Evolutionary conservation across 2,113 vertebrate genomes (phyloP).

Genomic region (western clawed frog (Xenopus tropicalis)): UCB_Xtro_10.0 CM004452.2:45346001-45346500

Average conservation of each 20-base stretch:
- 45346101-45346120: no score
- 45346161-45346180: neutral
- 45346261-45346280: slow-evolving; percentile 22
- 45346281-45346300: slow-evolving; percentile 24
- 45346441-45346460: no score
- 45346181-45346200: slow-evolving; percentile 14
- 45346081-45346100: no score
- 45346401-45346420: neutral
- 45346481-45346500: no score
- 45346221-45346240: slow-evolving; percentile 29
- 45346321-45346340: neutral
- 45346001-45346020: no score
- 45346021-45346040: no score
- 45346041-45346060: no score
- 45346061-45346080: no score
- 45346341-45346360: neutral
- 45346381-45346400: neutral
- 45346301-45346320: slow-evolving; percentile 22
- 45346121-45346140: no score
- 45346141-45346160: no score
- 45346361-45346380: neutral
- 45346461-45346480: no score
- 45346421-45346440: no score
- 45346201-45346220: slow-evolving; percentile 18
- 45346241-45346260: slow-evolving; percentile 40